Evolutionary conservation across 2,888 invertebrate genomes (phyloP).

Genomic region (Dermolepida albohirtum): DNA sequence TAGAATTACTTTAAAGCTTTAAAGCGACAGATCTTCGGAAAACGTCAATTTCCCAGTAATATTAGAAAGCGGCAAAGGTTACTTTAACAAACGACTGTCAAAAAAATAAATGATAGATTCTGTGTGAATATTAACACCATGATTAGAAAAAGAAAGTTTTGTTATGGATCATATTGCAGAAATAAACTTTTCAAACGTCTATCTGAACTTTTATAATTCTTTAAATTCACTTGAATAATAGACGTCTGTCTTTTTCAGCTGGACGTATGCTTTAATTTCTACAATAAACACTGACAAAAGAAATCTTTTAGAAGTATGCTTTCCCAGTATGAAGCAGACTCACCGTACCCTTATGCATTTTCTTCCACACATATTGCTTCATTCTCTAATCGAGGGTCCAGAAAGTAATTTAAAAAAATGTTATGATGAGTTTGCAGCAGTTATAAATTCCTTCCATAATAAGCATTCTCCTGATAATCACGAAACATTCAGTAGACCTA

Average conservation of each 20-base stretch:
- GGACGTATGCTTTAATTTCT: conserved; percentile 78
- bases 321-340: conserved; percentile 81
- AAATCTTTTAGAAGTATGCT: conserved; percentile 75
- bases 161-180: too few relatives aligned
- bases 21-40: too few relatives aligned
- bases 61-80: too few relatives aligned
- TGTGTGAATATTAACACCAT: too few relatives aligned
- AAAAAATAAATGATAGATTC: too few relatives aligned
- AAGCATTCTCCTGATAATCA: conserved; percentile 38
- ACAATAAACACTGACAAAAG: conserved; percentile 71
- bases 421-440: conserved; percentile 69
- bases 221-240: too few relatives aligned
- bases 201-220: too few relatives aligned
- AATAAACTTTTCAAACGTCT: too few relatives aligned
- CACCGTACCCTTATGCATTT: conserved; percentile 78
- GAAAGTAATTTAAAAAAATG: conserved; percentile 64
- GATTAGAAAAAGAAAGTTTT: too few relatives aligned
- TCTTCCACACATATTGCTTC: conserved; percentile 79
- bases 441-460: conserved; percentile 62
- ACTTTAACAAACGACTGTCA: too few relatives aligned
- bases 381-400: conserved; percentile 70
- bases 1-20: too few relatives aligned
- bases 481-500: conserved; percentile 13
- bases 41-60: too few relatives aligned
- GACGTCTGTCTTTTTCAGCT: conserved; percentile 68